Evolutionary conservation across 2,888 invertebrate species (phyloP), one percentile per base, ranked within the genome.

Genomic region (Vannuccia rotundouncinata): DNA sequence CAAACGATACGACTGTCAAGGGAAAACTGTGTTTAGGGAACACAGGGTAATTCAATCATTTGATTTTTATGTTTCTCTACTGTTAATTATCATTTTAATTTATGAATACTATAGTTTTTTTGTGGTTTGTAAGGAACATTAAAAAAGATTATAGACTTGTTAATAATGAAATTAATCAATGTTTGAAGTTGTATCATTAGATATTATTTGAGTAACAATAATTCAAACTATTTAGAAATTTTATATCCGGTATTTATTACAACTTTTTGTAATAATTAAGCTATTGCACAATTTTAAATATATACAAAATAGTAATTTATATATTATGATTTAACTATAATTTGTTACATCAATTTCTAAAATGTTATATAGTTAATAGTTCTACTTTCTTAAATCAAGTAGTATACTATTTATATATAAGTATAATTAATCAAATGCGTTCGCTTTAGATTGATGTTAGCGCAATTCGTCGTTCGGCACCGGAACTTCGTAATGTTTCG

Each of bases 381-480:
- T 5, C 25, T 66, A 13, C 22, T 66, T 66, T 13, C 25, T 13
- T n/a, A 66, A 2, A 22, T 2, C 25, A n/a, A 66, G 66, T 22
- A 13, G 5, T 66, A 66, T 66, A 66, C 5, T 66, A 66, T 66
- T 22, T 66, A 66, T 13, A 2, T 66, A 66, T 66, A n/a, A 22
- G 25, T 22, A 66, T 13, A 13, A 13, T 66, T 66, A n/a, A 22
- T 2, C 22, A 13, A 66, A 13, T 66, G 2, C 2, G 10, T n/a
- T 66, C 66, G 2, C 25, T 66, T 66, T 22, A 66, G 66, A 66
- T 66, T 66, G 66, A 66, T 22, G 66, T 66, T 27, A 66, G 66
- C 22, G 66, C 22, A 66, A 66, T 66, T 5, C 66, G 66, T 22
- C 10, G 25, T n/a, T 66, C 66, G 10, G 2, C 25, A 22, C 25